A percentile compares a stretch with the other conserved stretches of the same genome.
Evolutionary conservation across 2,888 invertebrate species (phyloP).

Genomic region (Blastobasis lacticolella): DNA sequence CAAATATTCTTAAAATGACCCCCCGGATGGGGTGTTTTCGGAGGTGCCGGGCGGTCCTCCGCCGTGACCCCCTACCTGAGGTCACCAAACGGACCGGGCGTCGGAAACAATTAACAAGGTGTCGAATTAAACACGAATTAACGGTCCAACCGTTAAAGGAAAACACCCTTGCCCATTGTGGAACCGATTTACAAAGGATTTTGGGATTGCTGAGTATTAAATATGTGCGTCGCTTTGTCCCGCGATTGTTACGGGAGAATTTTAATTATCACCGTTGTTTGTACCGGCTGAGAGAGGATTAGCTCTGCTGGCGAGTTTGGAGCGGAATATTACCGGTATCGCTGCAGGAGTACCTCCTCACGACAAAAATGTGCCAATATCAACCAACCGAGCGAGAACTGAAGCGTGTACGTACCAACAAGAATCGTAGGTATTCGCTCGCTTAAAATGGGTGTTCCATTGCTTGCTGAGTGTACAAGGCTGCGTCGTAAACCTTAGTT

Average conservation of each 20-base stretch:
- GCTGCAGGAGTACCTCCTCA: no score
- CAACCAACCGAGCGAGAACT: no score
- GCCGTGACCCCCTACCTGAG: constrained; percentile 42
- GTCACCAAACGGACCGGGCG: constrained; percentile 69
- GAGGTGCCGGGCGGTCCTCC: constrained; percentile 42
- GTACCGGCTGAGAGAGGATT: no score
- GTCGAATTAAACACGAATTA: constrained; percentile 75
- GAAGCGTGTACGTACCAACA: no score
- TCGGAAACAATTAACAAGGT: constrained; percentile 74
- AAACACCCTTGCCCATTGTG: constrained; percentile 71
- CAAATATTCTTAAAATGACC: constrained; percentile 74
- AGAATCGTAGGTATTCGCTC: neutral
- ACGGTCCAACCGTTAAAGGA: constrained; percentile 68
- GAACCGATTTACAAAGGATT: constrained; percentile 64
- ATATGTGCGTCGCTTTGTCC: constrained; percentile 67
- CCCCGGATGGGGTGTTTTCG: constrained; percentile 40
- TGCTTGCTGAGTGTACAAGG: no score
- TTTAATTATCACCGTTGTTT: constrained; percentile 29
- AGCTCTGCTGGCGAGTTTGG: no score
- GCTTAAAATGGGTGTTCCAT: no score
- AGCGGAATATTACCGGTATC: no score
- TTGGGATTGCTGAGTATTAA: constrained; percentile 70
- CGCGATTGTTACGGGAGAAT: constrained; percentile 46
- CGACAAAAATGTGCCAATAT: no score
- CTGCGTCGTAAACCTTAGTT: no score